phyloP scores from a whole-genome alignment of 2,113 vertebrate species.

The Lathamus discolor region DNA sequence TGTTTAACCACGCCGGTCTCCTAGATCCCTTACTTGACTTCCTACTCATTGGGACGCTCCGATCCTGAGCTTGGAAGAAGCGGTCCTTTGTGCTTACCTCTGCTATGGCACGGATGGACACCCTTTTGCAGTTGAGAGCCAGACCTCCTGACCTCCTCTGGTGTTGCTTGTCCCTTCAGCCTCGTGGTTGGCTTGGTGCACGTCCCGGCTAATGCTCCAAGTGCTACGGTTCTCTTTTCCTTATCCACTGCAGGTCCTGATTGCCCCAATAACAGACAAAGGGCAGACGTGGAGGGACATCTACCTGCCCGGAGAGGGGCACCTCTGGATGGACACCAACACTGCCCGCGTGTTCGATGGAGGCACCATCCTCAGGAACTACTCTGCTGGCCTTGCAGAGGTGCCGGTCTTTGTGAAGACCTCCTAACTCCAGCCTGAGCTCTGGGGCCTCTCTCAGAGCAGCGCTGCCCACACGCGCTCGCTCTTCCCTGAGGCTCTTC shows the following conservation, averaged over 20 bases:
- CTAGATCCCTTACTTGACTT: too few species aligned
- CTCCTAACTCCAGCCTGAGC: background rate
- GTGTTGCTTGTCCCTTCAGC: background rate
- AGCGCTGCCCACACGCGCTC: background rate
- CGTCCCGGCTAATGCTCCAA: background rate
- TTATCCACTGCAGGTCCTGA: slow-evolving; percentile 77
- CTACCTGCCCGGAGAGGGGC: slow-evolving; percentile 82
- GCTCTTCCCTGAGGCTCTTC: background rate
- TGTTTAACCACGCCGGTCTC: too few species aligned
- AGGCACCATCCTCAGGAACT: slow-evolving; percentile 82
- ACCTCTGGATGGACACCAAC: slow-evolving; percentile 82
- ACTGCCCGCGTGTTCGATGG: slow-evolving; percentile 83
- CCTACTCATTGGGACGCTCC: too few species aligned
- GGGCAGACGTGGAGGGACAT: slow-evolving; percentile 80
- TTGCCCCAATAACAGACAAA: slow-evolving; percentile 86
- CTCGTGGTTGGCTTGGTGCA: fast-evolving
- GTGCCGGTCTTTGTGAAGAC: slow-evolving; percentile 81
- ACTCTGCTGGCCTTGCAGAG: slow-evolving; percentile 78
- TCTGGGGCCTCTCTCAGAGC: background rate
- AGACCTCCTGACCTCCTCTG: background rate
- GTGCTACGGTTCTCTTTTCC: background rate
- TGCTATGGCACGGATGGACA: fast-evolving
- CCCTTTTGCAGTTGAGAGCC: background rate
- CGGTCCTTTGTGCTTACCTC: background rate
- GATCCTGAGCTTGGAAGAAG: too few species aligned